Conservation (phyloP, 2,113 vertebrate species). For the Dipodomys ordii region DNA sequence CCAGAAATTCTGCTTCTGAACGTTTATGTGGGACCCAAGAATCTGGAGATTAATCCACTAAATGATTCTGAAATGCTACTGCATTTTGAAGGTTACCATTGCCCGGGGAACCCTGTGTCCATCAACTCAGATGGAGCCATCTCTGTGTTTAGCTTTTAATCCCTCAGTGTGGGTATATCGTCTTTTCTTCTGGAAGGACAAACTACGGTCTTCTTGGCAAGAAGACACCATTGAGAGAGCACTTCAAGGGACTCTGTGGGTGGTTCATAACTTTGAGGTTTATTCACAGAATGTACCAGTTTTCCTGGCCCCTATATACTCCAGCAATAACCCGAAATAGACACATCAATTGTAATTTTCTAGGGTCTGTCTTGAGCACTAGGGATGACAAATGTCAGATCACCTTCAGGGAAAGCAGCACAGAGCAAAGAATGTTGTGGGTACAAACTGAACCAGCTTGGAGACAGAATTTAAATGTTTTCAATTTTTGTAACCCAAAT, state of each 20-base stretch:
- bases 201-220: not conserved
- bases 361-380: not conserved
- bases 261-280: not conserved
- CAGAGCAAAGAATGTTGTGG: no score
- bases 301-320: not conserved
- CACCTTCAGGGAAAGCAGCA: not conserved
- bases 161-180: no score
- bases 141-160: not conserved
- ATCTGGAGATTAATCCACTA: not conserved
- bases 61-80: not conserved
- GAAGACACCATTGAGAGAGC: not conserved
- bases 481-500: not conserved
- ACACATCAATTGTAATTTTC: not conserved
- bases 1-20: not conserved
- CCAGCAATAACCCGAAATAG: not conserved
- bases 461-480: not conserved
- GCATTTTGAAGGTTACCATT: not conserved
- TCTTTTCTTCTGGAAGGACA: not conserved
- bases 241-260: not conserved
- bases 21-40: not conserved
- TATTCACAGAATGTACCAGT: fast-evolving
- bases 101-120: not conserved
- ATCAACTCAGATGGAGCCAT: not conserved
- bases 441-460: not conserved
- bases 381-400: not conserved